Evolutionary conservation across 2,113 vertebrate species (phyloP), one percentile per base, ranked within the genome.

Genomic region (Phrynosoma blainvillii): DNA sequence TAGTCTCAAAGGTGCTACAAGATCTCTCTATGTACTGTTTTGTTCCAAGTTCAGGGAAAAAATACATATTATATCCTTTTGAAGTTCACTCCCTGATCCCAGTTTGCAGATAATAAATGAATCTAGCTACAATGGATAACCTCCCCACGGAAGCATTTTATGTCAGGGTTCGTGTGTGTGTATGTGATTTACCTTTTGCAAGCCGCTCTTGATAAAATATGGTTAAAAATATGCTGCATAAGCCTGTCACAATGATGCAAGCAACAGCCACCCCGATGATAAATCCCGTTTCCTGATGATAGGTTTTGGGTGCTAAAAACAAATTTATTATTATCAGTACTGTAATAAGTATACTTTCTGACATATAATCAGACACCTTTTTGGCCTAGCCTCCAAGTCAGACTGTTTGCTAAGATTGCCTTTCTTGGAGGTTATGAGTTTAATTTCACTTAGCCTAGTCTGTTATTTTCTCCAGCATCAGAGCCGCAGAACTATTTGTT

Each of bases 101-200:
- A 27, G 9, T 70, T 70, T 74, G 11, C 30, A 32, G 30, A 56
- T n/a, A 70, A n/a, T 32, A 16, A 52, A 68, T 47, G 9, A 52
- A 80, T n/a, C 1, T 18, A 14, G 18, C 2, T 12, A 21, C 62
- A 62, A 47, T 32, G 18, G 47, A 2, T 32, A n/a, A 16, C n/a
- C 47, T 59, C 62, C 16, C 21, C 21, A 52, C n/a, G 13, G 10
- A 76, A 66, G 20, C 18, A 42, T 77, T 77, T 77, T 25, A 9
- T 82, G 6, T 40, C 10, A 54, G 40, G 20, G 71, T 65, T 18
- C 25, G 1, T 47, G 6, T 42, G 2, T 10, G 25, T 52, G 42
- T 36, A 12, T 10, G 20, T 42, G 18, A 36, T 32, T 82, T 91
- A 88, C 79, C 90, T 91, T 86, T 91, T 36, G 83, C 73, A 85